Evolutionary conservation across 2,797 vertebrate genomes (phyloP).

Genomic region (Myotis pilosus): DNA sequence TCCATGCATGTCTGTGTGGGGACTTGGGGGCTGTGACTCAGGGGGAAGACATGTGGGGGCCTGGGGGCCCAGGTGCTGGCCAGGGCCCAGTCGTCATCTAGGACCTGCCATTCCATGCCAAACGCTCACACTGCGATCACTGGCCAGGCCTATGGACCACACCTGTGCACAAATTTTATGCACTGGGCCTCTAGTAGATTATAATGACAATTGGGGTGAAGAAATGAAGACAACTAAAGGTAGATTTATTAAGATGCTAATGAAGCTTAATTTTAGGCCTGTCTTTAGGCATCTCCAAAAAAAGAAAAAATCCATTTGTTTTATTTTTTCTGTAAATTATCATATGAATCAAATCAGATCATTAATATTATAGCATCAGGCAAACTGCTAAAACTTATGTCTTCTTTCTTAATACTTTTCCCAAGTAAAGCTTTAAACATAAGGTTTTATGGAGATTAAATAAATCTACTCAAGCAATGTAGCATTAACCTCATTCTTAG

Average conservation of each 20-base stretch:
- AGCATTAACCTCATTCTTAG: not conserved
- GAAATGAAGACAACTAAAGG: not conserved
- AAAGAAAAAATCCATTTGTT: not conserved
- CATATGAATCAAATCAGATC: not conserved
- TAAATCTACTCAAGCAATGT: not conserved
- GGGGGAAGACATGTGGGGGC: too few species aligned
- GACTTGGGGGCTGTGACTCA: too few species aligned
- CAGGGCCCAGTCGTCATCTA: too few species aligned
- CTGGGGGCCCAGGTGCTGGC: too few species aligned
- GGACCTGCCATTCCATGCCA: too few species aligned
- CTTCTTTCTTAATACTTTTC: not conserved
- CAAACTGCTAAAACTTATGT: not conserved
- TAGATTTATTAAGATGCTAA: not conserved
- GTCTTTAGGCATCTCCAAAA: not conserved
- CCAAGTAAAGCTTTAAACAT: not conserved
- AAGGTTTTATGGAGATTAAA: not conserved
- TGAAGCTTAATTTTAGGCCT: not conserved
- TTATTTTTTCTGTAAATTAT: not conserved
- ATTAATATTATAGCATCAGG: not conserved
- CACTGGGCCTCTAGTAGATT: not conserved
- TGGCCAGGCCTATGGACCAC: too few species aligned
- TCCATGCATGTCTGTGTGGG: too few species aligned
- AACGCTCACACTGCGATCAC: too few species aligned
- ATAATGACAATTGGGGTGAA: not conserved
- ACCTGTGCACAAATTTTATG: too few species aligned